Conservation (phyloP, 2,113 vertebrate species). For the Petrocephalus microphthalmus region DNA sequence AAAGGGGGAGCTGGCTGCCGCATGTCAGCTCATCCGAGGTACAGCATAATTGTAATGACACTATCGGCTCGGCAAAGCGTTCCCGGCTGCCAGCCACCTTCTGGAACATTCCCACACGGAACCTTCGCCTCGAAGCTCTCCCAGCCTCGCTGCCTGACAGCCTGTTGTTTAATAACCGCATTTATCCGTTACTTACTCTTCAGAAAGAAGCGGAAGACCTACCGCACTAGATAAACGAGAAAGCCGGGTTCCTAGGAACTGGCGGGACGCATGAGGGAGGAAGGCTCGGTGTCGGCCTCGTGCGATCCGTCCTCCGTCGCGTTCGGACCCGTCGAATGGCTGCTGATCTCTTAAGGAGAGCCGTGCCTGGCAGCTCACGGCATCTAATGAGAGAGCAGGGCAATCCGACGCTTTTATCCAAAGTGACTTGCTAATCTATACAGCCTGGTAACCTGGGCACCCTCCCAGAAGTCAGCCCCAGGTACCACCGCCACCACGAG, state of each 20-base stretch:
- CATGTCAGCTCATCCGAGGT: conserved; percentile 25
- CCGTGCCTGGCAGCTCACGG: not conserved
- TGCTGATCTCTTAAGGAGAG: not conserved
- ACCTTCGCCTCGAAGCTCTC: conserved; percentile 6
- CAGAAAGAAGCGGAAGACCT: not conserved
- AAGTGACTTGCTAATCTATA: not conserved
- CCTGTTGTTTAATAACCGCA: not conserved
- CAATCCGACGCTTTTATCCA: not conserved
- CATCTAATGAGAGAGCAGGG: not conserved
- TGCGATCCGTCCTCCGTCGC: not conserved
- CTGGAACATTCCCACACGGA: conserved; percentile 38
- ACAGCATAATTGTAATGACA: conserved; percentile 55
- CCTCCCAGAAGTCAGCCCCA: not conserved
- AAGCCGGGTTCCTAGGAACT: not conserved
- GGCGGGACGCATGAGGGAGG: not conserved
- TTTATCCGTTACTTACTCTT: not conserved
- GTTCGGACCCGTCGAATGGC: not conserved
- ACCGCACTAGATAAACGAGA: not conserved
- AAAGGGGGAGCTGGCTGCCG: not conserved
- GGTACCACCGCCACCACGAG: not conserved
- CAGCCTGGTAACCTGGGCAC: not conserved
- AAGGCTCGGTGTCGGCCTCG: not conserved
- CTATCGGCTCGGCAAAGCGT: conserved; percentile 33
- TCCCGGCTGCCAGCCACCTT: conserved; percentile 27
- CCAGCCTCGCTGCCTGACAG: not conserved